Evolutionary conservation across 1,140 invertebrate genomes (phyloP).

Genomic region (Drosophila guanche): DNA sequence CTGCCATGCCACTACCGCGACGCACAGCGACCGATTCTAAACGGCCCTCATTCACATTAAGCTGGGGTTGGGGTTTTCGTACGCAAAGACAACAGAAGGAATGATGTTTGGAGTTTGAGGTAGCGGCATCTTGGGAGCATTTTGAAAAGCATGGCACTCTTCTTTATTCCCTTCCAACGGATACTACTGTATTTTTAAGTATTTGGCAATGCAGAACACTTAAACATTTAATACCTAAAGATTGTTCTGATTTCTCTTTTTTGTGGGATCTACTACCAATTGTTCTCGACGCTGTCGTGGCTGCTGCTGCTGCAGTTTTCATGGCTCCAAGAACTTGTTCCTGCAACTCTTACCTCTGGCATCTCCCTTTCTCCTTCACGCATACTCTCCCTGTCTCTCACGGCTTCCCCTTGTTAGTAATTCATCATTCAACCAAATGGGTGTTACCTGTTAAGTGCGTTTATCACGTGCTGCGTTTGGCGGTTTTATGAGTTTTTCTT

Average conservation of each 20-base stretch:
- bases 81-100: not conserved
- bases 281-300: not conserved
- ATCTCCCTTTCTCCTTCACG: not conserved
- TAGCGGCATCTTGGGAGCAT: constrained; percentile 31
- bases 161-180: not conserved
- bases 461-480: constrained; percentile 67
- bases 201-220: not conserved
- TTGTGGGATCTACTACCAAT: not conserved
- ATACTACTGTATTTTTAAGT: not conserved
- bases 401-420: constrained; percentile 12
- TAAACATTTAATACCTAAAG: not conserved
- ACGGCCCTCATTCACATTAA: constrained; percentile 59
- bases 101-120: not conserved
- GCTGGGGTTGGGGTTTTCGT: not conserved
- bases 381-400: not conserved
- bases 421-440: constrained; percentile 70
- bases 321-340: no score
- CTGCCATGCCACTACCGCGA: constrained; percentile 3
- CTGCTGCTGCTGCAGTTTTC: constrained; percentile 5
- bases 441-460: constrained; percentile 73
- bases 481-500: constrained; percentile 40
- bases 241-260: not conserved
- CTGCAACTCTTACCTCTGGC: not conserved
- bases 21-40: constrained; percentile 46
- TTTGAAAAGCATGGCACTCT: constrained; percentile 42